phyloP scores from a whole-genome alignment of 2,888 invertebrate species.

The Autographa pulchrina region DNA sequence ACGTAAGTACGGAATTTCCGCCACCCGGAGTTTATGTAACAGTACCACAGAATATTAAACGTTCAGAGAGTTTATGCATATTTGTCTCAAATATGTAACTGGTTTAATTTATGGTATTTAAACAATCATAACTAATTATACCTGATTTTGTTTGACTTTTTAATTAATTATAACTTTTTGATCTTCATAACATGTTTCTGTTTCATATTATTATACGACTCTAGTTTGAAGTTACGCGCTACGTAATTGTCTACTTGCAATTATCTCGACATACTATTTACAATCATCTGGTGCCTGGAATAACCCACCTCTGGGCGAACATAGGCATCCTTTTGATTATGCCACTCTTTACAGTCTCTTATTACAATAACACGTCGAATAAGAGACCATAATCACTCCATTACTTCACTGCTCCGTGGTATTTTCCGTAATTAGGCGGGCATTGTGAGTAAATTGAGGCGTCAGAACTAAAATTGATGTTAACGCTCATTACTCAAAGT shows the following conservation, averaged over 20 bases:
- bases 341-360: not conserved
- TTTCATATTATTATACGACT: no score
- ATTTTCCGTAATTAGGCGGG: constrained; percentile 48
- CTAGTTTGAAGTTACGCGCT: no score
- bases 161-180: no score
- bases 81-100: no score
- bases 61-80: constrained; percentile 12
- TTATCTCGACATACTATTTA: no score
- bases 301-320: not conserved
- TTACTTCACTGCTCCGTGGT: constrained; percentile 9
- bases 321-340: not conserved
- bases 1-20: constrained; percentile 33
- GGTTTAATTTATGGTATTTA: no score
- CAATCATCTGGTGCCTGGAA: no score
- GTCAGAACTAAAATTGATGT: constrained; percentile 53
- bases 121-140: no score
- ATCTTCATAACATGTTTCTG: no score
- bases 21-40: constrained; percentile 13
- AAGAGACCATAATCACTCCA: constrained; percentile 15
- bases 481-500: constrained; percentile 57
- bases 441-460: constrained; percentile 43
- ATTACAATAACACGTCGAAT: constrained; percentile 1
- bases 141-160: no score
- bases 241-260: no score
- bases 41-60: constrained; percentile 17